Conservation (phyloP, 1,140 invertebrate genomes). For the Meteorus sp. region DNA sequence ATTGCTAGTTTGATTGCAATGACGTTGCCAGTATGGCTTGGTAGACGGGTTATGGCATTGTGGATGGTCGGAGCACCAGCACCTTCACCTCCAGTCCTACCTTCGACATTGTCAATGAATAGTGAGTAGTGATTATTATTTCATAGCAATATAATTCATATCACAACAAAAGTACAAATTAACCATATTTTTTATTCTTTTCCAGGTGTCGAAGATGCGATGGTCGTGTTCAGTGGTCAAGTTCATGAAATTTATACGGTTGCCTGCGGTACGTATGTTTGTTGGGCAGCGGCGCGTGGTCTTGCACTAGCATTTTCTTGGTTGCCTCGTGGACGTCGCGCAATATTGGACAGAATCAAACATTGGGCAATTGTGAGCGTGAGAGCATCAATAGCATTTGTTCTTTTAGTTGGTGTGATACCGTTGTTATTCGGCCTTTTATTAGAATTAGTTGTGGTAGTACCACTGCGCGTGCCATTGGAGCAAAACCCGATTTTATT, state of each 20-base stretch:
- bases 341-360: conserved; percentile 73
- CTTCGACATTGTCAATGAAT: conserved; percentile 38
- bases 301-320: conserved; percentile 80
- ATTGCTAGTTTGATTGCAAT: conserved; percentile 79
- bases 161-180: too few species aligned
- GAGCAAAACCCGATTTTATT: conserved; percentile 94
- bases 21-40: conserved; percentile 89
- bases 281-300: conserved; percentile 83
- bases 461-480: conserved; percentile 89
- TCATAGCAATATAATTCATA: conserved; percentile 5
- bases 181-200: neutral
- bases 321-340: conserved; percentile 83
- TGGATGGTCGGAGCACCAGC: conserved; percentile 71
- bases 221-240: conserved; percentile 59
- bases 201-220: conserved; percentile 40
- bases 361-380: conserved; percentile 72
- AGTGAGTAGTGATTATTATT: conserved; percentile 38
- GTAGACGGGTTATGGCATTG: conserved; percentile 82
- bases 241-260: conserved; percentile 96
- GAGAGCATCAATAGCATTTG: conserved; percentile 73
- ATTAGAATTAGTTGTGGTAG: conserved; percentile 88
- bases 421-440: conserved; percentile 91
- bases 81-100: conserved; percentile 49
- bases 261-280: conserved; percentile 90
- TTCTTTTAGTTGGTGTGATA: conserved; percentile 85